Conservation (phyloP, 2,888 invertebrate species). For the Amiota minor region DNA sequence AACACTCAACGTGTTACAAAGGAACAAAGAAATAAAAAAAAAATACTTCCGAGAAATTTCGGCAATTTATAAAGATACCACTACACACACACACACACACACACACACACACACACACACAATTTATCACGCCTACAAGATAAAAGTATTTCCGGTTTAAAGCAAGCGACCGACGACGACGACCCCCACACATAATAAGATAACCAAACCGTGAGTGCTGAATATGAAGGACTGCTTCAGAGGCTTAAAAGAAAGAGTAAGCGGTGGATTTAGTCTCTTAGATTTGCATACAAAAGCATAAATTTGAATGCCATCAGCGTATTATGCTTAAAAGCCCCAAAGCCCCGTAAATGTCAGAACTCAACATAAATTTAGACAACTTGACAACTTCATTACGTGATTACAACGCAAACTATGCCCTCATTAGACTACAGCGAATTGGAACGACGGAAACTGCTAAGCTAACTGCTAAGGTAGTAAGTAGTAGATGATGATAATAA, state of each 20-base stretch:
- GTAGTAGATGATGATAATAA: conserved; percentile 12
- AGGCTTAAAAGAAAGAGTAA: too few species aligned
- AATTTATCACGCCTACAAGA: conserved; percentile 54
- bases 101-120: too few species aligned
- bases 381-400: conserved; percentile 1
- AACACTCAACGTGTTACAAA: conserved; percentile 35
- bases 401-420: neutral
- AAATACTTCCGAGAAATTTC: conserved; percentile 48
- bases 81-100: conserved; percentile 20
- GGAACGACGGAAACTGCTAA: conserved; percentile 31
- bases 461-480: neutral
- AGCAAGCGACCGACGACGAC: conserved; percentile 13
- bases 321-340: too few species aligned
- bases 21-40: neutral
- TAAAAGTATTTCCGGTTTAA: conserved; percentile 60
- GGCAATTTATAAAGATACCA: conserved; percentile 56
- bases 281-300: too few species aligned
- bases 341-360: neutral
- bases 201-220: too few species aligned
- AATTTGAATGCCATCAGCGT: too few species aligned
- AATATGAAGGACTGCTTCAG: too few species aligned
- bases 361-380: neutral
- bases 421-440: neutral
- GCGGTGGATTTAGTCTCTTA: too few species aligned
- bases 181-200: too few species aligned